Evolutionary conservation across 2,888 invertebrate species (phyloP), one percentile per base, ranked within the genome.

Genomic region (Erebia epiphron): DNA sequence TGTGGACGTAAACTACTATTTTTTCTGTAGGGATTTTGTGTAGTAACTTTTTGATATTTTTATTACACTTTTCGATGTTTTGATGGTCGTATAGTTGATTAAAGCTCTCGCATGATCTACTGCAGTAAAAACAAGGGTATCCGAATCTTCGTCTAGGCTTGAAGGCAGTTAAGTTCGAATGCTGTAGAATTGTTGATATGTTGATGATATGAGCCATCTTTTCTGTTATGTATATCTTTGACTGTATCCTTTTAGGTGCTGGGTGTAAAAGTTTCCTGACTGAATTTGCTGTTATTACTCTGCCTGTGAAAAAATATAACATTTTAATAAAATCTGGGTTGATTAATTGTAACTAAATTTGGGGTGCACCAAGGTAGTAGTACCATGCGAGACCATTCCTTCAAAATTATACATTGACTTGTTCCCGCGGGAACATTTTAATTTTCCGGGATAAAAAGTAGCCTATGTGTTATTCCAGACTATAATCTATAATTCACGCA

Each of bases 71-170:
- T 7, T 78, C 72, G 0, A 49, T 66, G 0, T 80, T 76, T 35
- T 79, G 79, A 14, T 90, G 89, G 13, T 83, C 79, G 58, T 79
- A 76, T 0, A 91, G 70, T 18, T 76, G 77, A 1, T 83, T 78
- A 0, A 87, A 75, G 2, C 82, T 84, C 10, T 87, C 86, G 63
- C 82, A 87, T 2, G 83, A 72, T 0, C 80, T 77, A 16, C 86
- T 78, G 74, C 91, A 91, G 74, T 86, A 91, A 71, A 88, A 89
- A 50, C 91, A 91, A 0, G 90, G 90, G 75, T 86, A 85, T 0
- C 91, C 91, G 0, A 78, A 76, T 1, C 88, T 72, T 13, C 82
- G 84, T 70, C 85, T 86, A 41, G 89, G 86, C 71, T 83, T 83
- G 73, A 91, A 91, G 0, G 89, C 87, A 0, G 86, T 86, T 0